These are phyloP conservation scores for Puntigrus tetrazona DNA, from an alignment of 2,113 vertebrate species.

Conservation along the genomic window DNA sequence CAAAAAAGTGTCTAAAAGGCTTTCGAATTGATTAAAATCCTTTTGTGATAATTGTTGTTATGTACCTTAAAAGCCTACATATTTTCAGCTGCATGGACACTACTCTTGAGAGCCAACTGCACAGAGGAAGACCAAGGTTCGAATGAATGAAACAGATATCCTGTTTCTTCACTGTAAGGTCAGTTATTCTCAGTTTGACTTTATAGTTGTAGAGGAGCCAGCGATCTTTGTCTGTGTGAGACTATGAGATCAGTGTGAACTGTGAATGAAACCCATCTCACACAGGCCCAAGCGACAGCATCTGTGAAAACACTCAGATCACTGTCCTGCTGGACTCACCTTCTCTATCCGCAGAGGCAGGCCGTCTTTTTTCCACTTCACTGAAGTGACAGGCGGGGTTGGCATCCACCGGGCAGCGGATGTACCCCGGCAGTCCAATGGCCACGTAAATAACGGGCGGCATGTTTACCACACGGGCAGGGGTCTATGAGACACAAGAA, in stretches of 20 bases:
- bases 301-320: neutral
- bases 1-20: neutral
- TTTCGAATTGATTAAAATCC: neutral
- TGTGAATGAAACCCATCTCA: conserved; percentile 32
- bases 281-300: neutral
- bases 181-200: neutral
- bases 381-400: conserved; percentile 89
- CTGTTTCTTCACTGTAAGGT: neutral
- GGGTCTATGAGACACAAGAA: conserved; percentile 75
- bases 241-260: conserved; percentile 25
- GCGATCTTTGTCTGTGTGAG: conserved; percentile 24
- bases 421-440: conserved; percentile 92
- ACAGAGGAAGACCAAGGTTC: neutral
- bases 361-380: conserved; percentile 98
- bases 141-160: neutral
- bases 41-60: neutral
- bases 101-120: neutral
- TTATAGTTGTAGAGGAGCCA: conserved; percentile 24
- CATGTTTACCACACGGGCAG: conserved; percentile 98
- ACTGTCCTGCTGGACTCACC: conserved; percentile 68
- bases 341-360: conserved; percentile 93
- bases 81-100: neutral
- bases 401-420: conserved; percentile 95
- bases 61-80: neutral
- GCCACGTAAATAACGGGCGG: conserved; percentile 93